Evolutionary conservation across 2,888 invertebrate genomes (phyloP), one percentile per base, ranked within the genome.

Genomic region (Rhopalosiphum nymphaeae): DNA sequence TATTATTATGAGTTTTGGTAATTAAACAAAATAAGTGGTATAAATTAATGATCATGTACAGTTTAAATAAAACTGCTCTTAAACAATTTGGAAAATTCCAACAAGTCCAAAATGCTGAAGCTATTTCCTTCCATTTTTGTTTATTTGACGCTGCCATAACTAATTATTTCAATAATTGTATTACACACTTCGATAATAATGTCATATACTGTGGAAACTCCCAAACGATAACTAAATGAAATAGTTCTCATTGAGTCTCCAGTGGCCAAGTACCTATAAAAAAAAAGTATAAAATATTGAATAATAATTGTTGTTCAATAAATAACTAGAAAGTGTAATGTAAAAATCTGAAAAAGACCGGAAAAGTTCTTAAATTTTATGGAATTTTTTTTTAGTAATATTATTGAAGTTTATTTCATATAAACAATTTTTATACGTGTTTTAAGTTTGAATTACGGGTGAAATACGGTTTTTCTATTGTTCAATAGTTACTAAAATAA

Each of bases 151-250:
- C 56, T 53, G 88, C n/a, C 88, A 53, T 53, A 36, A 88, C 88
- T 88, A 36, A 88, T 56, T 36, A 53, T 88, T 88, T 88, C 56
- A 56, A 88, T 56, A 53, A 88, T 53, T 53, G 88, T 53, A 53
- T 88, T 88, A 36, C 56, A 56, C 36, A 56, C 36, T 36, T 88
- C 36, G 13, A 56, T 88, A 49, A 88, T 56, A 36, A 88, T 88
- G 36, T 61, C 44, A 42, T 89, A 89, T 89, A 61, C 89, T 61
- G 89, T 89, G 44, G 89, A 89, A 89, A 44, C 42, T 61, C 89
- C 61, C 61, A 89, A 89, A 89, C 89, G 89, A 26, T 89, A 89
- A 57, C 89, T 87, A n/a, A 87, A 87, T n/a, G 87, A 87, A 49
- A 87, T 87, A 29, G 49, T 87, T 87, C 49, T 87, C 46, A 87